Base-by-base conservation (phyloP, 92 coral and sea anemone species). In the Phenganax marumi region DNA sequence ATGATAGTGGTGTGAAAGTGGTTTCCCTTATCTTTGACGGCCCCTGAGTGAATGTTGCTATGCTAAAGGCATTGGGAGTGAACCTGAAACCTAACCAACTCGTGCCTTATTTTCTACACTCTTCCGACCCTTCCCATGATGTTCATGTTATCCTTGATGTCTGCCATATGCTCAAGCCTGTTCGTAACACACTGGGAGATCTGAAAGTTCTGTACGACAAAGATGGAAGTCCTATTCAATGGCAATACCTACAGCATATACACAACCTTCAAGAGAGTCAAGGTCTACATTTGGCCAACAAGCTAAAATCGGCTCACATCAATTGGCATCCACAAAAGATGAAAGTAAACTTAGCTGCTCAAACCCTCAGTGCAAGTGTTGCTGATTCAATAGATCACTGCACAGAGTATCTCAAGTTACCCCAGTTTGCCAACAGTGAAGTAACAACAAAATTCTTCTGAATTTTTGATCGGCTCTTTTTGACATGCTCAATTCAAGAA, bases 1-100 rank as follows among this genome's bases (percentile, higher is more conserved):
- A 71, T 62, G 85, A 82, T 82, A 53, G n/a, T 18, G 85, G 84
- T 3, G 83, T 79, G 13, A 70, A 69, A 18, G 79, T 70, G 10
- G 85, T 70, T 8, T 69, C 77, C 1, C 23, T 81, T 6, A 81
- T 68, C 19, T 81, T 78, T 50, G 85, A 81, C 68, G 85, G 85
- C 70, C 85, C 85, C 6, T 0, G 52, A 7, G 52, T 23, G 54
- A 58, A 82, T 55, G 8, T 54, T 16, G 49, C 86, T 9, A 82
- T 82, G 80, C 8, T 82, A n/a, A 82, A 68, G 60, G 57, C 54
- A 1, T 47, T 82, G 24, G 80, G 80, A 3, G 85, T 50, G 7
- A 81, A 23, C 10, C 12, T 81, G 23, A 23, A 25, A 21, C 14
- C 18, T 4, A 53, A 81, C 18, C 0, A 12, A 5, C 23, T 81